These are phyloP conservation scores for Diaperis boleti DNA, from an alignment of 2,888 invertebrate genomes.

Conservation along the genomic window DNA sequence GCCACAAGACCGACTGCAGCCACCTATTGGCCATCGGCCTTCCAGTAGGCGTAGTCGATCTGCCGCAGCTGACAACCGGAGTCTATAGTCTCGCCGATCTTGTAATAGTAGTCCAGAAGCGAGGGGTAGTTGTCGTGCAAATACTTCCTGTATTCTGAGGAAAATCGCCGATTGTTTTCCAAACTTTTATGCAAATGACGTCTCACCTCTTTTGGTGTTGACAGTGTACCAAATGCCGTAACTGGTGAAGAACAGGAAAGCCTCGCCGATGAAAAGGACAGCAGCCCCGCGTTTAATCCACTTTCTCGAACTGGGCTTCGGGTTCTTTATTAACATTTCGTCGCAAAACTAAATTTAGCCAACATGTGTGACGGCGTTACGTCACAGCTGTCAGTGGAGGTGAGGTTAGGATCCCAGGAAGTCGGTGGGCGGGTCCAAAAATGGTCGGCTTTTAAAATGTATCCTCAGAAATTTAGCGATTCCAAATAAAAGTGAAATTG, in stretches of 20 bases:
- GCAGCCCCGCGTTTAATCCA: slow-evolving; percentile 69
- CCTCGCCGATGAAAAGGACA: slow-evolving; percentile 72
- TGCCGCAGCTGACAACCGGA: slow-evolving; percentile 67
- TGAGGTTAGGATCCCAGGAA: too few relatives aligned
- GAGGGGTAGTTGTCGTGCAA: slow-evolving; percentile 76
- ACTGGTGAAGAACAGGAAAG: slow-evolving; percentile 70
- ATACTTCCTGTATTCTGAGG: slow-evolving; percentile 77
- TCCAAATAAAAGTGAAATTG: too few relatives aligned
- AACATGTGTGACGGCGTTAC: slow-evolving; percentile 37
- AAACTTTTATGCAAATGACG: slow-evolving; percentile 7
- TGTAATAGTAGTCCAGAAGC: slow-evolving; percentile 78
- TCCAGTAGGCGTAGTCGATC: slow-evolving; percentile 72
- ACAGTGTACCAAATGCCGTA: slow-evolving; percentile 77
- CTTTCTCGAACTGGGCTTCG: slow-evolving; percentile 67
- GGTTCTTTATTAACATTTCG: slow-evolving; percentile 76
- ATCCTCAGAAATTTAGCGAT: too few relatives aligned
- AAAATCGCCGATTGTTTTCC: too few relatives aligned
- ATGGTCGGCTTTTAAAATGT: too few relatives aligned
- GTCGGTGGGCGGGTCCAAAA: too few relatives aligned
- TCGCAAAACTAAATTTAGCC: slow-evolving; percentile 14
- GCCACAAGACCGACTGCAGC: slow-evolving; percentile 70
- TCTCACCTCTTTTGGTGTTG: slow-evolving; percentile 79
- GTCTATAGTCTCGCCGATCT: slow-evolving; percentile 74
- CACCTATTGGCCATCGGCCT: slow-evolving; percentile 62
- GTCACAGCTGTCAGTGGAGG: too few relatives aligned